phyloP scores from a whole-genome alignment of 2,113 vertebrate species.

The Aepyceros melampus region DNA sequence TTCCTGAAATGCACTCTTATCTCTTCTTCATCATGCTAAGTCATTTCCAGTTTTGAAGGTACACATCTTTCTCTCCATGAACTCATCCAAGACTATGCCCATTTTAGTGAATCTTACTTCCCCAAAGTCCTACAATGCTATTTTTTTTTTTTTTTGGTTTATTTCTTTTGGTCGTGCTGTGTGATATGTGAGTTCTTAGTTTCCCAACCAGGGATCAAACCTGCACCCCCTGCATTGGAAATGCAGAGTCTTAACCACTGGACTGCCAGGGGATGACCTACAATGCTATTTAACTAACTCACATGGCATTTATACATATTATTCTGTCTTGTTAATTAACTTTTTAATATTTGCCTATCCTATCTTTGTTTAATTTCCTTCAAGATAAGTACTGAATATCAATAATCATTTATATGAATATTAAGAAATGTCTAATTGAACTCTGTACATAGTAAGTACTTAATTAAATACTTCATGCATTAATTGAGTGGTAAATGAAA shows the following conservation, averaged over 20 bases:
- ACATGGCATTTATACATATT: not conserved
- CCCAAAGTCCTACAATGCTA: not conserved
- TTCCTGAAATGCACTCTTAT: not conserved
- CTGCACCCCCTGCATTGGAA: rapidly evolving
- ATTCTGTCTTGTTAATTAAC: not conserved
- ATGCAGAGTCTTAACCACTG: not conserved
- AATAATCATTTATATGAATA: conserved; percentile 5
- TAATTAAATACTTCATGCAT: conserved; percentile 2
- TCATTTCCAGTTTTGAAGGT: not conserved
- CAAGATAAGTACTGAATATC: not conserved
- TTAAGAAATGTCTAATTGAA: not conserved
- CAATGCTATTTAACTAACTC: not conserved
- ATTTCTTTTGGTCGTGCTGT: not conserved
- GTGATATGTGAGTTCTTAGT: not conserved
- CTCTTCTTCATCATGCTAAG: not conserved
- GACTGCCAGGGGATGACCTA: not conserved
- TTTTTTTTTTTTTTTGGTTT: not conserved
- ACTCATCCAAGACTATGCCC: not conserved
- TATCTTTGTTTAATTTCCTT: not conserved
- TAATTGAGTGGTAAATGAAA: conserved; percentile 19
- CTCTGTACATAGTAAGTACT: not conserved
- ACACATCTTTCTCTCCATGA: not conserved
- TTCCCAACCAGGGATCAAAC: not conserved
- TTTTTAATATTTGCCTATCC: not conserved
- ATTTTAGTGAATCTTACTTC: not conserved